Evolutionary conservation across 2,797 vertebrate genomes (phyloP).

Genomic region (Zenarchopterus dispar): DNA sequence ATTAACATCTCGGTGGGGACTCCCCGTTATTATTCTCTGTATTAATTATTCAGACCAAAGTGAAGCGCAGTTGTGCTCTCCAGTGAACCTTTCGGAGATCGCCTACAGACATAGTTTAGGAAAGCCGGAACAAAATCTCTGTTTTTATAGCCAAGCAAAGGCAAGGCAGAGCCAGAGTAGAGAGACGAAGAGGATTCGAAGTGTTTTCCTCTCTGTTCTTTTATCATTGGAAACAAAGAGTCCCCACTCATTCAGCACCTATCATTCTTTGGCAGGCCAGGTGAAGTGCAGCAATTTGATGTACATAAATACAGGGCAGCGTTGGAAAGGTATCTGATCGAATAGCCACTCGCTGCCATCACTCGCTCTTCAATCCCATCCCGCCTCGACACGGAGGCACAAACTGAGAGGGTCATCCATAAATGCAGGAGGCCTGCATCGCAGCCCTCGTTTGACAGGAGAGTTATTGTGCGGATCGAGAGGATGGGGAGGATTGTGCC

Average conservation of each 20-base stretch:
- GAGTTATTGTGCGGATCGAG: slow-evolving; percentile 41
- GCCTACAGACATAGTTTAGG: slow-evolving; percentile 29
- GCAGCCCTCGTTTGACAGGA: slow-evolving; percentile 42
- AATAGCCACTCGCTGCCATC: slow-evolving; percentile 42
- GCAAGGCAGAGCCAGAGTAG: too few relatives aligned
- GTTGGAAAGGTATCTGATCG: slow-evolving; percentile 43
- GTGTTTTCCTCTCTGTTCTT: background rate
- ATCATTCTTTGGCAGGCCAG: slow-evolving; percentile 22
- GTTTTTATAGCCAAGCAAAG: slow-evolving; percentile 17
- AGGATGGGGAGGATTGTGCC: background rate
- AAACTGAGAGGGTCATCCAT: slow-evolving; percentile 52
- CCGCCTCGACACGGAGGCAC: slow-evolving; percentile 26
- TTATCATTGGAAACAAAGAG: slow-evolving; percentile 48
- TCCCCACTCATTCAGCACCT: slow-evolving; percentile 35
- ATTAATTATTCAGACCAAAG: slow-evolving; percentile 56
- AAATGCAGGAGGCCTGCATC: slow-evolving; percentile 41
- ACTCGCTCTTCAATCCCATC: slow-evolving; percentile 36
- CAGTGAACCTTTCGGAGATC: slow-evolving; percentile 34
- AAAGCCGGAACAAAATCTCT: slow-evolving; percentile 21
- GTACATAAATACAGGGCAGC: slow-evolving; percentile 37
- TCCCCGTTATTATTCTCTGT: slow-evolving; percentile 32
- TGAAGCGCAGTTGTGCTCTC: slow-evolving; percentile 38
- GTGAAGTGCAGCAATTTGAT: slow-evolving; percentile 53
- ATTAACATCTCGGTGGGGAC: slow-evolving; percentile 30
- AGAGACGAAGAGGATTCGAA: too few relatives aligned